Conservation (phyloP, 2,113 vertebrate genomes). For the Paralichthys olivaceus region DNA sequence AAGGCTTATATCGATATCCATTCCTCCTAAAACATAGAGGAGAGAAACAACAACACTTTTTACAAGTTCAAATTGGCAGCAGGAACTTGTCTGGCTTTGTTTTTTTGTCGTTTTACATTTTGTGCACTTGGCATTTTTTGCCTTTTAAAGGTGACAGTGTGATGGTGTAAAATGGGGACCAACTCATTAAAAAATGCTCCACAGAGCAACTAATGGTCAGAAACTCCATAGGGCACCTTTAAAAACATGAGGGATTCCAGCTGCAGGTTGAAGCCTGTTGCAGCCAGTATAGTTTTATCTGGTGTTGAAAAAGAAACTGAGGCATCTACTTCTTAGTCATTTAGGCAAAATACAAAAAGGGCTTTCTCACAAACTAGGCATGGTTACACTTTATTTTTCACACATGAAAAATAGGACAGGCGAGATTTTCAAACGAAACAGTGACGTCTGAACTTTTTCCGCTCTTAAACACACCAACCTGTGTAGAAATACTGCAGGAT, state of each 20-base stretch:
- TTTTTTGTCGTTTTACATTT: background rate
- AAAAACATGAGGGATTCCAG: background rate
- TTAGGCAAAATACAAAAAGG: no score
- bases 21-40: conserved; percentile 80
- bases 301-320: background rate
- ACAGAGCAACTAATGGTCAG: background rate
- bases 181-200: background rate
- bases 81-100: background rate
- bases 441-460: background rate
- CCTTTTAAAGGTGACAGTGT: background rate
- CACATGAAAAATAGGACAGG: background rate
- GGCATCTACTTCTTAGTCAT: no score
- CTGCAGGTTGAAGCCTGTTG: background rate
- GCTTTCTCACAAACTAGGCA: background rate
- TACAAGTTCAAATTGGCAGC: background rate
- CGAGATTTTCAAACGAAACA: background rate
- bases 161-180: background rate
- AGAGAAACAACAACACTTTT: background rate
- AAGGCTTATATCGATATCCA: conserved; percentile 92
- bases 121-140: background rate
- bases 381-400: background rate
- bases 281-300: background rate
- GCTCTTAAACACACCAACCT: conserved; percentile 80
- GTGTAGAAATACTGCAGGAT: conserved; percentile 96
- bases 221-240: background rate